Evolutionary conservation across 2,888 invertebrate species (phyloP), one percentile per base, ranked within the genome.

Genomic region (Hypomecis punctinalis): DNA sequence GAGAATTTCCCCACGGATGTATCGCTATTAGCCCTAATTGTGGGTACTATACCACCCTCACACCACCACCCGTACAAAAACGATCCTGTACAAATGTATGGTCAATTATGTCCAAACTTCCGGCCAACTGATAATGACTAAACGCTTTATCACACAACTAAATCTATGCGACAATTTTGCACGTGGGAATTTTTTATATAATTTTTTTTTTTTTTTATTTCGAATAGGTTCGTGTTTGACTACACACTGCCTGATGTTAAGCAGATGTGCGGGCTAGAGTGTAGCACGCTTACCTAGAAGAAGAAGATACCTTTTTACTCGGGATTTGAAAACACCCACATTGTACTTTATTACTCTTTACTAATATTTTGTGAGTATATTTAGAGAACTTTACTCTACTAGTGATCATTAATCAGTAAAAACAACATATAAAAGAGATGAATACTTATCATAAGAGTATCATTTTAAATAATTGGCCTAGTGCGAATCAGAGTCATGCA

Each of bases 1-100:
- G 90, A 84, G 89, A 90, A 89, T 81, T 69, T 71, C 63, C 70
- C 59, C 56, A 75, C 72, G 80, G 78, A 78, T 75, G 76, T 68
- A 60, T 56, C 54, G 69, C 76, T 76, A 82, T 83, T 87, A 83
- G 80, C 85, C 82, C 74, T 84, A 80, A 85, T 83, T 79, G 81
- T 69, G 54, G 76, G 74, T 79, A 79, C 70, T 78, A 76, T 67
- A 67, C 63, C 68, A 76, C 76, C 72, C 68, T 58, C 51, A 62
- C 42, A 52, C 39, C 8, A 40, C 48, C 54, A 47, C n/a, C 8
- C 37, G 37, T n/a, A 55, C 33, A 36, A 45, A 43, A 47, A 37
- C 11, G 69, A 63, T 67, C 70, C 66, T 70, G 61, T 37, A 57
- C 46, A 77, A 81, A 69, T 68, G 72, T 69, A 69, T 70, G 74